Conservation (phyloP, 2,797 vertebrate species). For the Gobio occitaniae region DNA sequence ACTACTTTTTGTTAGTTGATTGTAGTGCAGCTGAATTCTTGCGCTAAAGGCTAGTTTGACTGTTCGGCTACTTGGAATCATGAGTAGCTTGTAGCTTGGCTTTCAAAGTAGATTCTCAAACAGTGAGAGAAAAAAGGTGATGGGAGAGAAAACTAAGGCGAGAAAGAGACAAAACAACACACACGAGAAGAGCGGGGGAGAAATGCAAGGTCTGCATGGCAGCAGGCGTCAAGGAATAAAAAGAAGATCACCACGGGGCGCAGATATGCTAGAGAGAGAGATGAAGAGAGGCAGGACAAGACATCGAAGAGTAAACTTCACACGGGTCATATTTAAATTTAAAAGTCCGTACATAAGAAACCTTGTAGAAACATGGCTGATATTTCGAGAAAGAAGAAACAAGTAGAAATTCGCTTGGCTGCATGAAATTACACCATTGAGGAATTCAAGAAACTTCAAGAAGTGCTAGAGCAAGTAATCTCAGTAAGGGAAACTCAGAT, state of each 20-base stretch:
- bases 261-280: slow-evolving; percentile 16
- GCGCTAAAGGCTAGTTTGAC: background rate
- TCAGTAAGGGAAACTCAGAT: slow-evolving; percentile 4
- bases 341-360: slow-evolving; percentile 16
- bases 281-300: slow-evolving; percentile 27
- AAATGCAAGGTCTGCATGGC: slow-evolving; percentile 27
- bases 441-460: slow-evolving; percentile 7
- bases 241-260: slow-evolving; percentile 33
- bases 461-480: background rate
- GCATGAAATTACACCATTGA: background rate
- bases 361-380: background rate
- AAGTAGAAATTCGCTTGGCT: slow-evolving; percentile 1
- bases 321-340: slow-evolving; percentile 29
- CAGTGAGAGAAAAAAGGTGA: background rate
- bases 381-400: background rate
- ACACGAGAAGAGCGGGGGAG: background rate
- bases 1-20: background rate
- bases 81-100: slow-evolving; percentile 2
- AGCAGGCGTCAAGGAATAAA: slow-evolving; percentile 34
- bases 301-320: slow-evolving; percentile 36
- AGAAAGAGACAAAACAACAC: background rate
- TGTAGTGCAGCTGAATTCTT: slow-evolving; percentile 2
- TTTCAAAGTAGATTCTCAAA: slow-evolving; percentile 13
- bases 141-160: background rate
- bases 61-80: slow-evolving; percentile 3